phyloP scores from a whole-genome alignment of 1,140 invertebrate species.

The Augochlora pura region DNA sequence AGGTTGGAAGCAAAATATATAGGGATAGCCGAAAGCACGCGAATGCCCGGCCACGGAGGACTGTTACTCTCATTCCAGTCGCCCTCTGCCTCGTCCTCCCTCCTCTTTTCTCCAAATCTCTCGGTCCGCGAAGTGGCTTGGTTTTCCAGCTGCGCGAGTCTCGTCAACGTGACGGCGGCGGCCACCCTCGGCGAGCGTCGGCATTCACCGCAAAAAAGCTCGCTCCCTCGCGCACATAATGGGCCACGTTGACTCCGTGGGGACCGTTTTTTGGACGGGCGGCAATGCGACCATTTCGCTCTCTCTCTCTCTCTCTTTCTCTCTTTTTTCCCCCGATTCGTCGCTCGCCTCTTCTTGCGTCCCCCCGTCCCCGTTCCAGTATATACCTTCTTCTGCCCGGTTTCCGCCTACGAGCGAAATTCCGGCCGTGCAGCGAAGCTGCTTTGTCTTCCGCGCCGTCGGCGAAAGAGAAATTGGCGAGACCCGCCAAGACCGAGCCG shows the following conservation, averaged over 20 bases:
- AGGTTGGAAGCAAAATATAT: constrained; percentile 73
- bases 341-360: background rate
- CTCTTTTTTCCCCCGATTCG: background rate
- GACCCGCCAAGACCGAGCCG: background rate
- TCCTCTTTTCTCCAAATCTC: constrained; percentile 41
- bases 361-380: too few species aligned
- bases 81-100: constrained; percentile 39
- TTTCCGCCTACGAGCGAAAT: constrained; percentile 63
- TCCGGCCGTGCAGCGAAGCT: constrained; percentile 27
- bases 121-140: constrained; percentile 53
- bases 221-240: constrained; percentile 61
- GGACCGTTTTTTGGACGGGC: constrained; percentile 53
- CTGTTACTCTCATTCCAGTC: constrained; percentile 34
- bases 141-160: constrained; percentile 77
- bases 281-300: constrained; percentile 19
- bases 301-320: constrained; percentile 28
- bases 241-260: constrained; percentile 46
- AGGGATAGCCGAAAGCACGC: constrained; percentile 65
- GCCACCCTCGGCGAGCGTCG: constrained; percentile 74
- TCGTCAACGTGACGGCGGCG: constrained; percentile 76
- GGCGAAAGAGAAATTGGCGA: constrained; percentile 47
- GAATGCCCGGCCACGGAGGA: constrained; percentile 32
- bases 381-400: constrained; percentile 23
- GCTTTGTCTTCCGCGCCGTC: constrained; percentile 31
- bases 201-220: constrained; percentile 67